phyloP scores from a whole-genome alignment of 1,140 invertebrate species.

The Drosophila murphyi region DNA sequence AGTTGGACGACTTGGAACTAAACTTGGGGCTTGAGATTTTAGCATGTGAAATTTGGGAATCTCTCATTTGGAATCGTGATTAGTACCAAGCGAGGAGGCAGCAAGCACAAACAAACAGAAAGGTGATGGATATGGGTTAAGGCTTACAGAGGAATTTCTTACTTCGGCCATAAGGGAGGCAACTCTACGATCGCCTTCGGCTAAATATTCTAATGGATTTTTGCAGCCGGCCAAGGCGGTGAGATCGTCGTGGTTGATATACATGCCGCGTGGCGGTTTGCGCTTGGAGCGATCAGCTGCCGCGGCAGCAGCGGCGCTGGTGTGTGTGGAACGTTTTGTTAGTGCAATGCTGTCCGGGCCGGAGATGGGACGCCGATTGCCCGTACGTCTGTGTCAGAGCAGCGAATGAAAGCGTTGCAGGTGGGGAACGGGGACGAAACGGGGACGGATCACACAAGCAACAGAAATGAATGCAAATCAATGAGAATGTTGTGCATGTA shows the following conservation, averaged over 20 bases:
- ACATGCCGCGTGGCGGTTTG: slow-evolving; percentile 97
- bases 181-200: slow-evolving; percentile 96
- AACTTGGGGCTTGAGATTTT: too few relatives aligned
- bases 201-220: slow-evolving; percentile 88
- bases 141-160: slow-evolving; percentile 84
- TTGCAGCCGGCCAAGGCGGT: slow-evolving; percentile 91
- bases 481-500: neutral
- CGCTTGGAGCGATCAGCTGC: slow-evolving; percentile 91
- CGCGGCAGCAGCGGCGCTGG: slow-evolving; percentile 78
- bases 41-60: too few relatives aligned
- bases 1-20: too few relatives aligned
- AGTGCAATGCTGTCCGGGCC: slow-evolving; percentile 85
- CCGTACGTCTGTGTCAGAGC: slow-evolving; percentile 87
- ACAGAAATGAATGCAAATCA: slow-evolving; percentile 1
- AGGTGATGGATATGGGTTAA: slow-evolving; percentile 13
- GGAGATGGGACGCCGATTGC: slow-evolving; percentile 90
- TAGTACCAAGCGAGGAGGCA: neutral
- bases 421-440: neutral
- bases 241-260: slow-evolving; percentile 98
- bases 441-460: neutral
- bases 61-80: too few relatives aligned
- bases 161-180: slow-evolving; percentile 97
- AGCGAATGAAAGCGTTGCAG: neutral
- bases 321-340: slow-evolving; percentile 81
- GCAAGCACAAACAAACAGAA: neutral